Percentiles rank a stretch among this genome's conserved stretches.
Conservation (phyloP, 1,140 invertebrate species). For the Cotesia typhae region DNA sequence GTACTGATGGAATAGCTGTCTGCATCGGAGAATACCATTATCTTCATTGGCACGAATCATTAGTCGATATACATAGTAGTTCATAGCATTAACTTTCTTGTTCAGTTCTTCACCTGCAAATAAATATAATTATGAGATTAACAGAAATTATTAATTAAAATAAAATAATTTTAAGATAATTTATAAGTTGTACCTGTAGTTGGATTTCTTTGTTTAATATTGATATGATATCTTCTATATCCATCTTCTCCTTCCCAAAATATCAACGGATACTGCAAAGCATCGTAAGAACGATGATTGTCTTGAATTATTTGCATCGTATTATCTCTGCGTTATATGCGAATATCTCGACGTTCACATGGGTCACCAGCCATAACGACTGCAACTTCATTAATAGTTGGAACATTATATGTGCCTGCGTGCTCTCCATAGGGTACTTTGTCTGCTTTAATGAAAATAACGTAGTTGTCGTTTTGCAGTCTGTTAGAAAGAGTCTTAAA, state of each 20-base stretch:
- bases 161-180: too few species aligned
- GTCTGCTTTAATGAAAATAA: too few species aligned
- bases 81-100: conserved; percentile 18
- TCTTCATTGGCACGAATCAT: conserved; percentile 54
- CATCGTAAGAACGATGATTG: conserved; percentile 26
- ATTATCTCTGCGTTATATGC: too few species aligned
- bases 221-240: conserved; percentile 15
- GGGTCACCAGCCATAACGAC: too few species aligned
- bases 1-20: conserved; percentile 57
- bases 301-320: neutral
- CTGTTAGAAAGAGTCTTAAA: too few species aligned
- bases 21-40: conserved; percentile 52
- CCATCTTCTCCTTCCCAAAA: conserved; percentile 10
- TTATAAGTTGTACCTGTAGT: too few species aligned
- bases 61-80: conserved; percentile 41
- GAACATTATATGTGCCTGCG: too few species aligned
- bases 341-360: too few species aligned
- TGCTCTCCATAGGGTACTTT: too few species aligned
- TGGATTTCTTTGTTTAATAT: neutral
- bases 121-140: neutral
- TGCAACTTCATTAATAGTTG: too few species aligned
- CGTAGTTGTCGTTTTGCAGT: too few species aligned
- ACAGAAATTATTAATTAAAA: too few species aligned
- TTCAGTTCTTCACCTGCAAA: conserved; percentile 33
- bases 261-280: conserved; percentile 29